Evolutionary conservation across 2,888 invertebrate species (phyloP).

Genomic region (Agonum fuliginosum): DNA sequence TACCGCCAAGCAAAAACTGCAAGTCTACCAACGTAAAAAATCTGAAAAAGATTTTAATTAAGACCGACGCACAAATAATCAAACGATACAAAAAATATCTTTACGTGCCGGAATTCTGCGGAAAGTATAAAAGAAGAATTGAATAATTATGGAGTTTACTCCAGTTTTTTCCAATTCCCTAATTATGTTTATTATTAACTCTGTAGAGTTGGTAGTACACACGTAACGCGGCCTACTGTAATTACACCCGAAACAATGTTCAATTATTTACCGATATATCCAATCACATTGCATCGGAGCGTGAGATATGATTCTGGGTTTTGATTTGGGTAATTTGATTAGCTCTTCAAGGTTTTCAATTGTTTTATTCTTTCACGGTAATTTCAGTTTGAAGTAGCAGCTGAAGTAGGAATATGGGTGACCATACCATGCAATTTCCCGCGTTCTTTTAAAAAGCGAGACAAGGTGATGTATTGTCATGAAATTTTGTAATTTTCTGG

Average conservation of each 20-base stretch:
- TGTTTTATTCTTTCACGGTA: neutral
- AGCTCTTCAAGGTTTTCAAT: conserved; percentile 21
- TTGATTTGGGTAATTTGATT: conserved; percentile 19
- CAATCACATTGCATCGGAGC: neutral
- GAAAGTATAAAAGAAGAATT: conserved; percentile 31
- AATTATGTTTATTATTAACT: conserved; percentile 41
- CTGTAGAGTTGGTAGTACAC: neutral
- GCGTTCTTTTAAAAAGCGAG: neutral
- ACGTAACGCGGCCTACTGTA: conserved; percentile 13
- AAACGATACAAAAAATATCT: conserved; percentile 10
- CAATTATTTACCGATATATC: conserved; percentile 21
- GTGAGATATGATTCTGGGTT: conserved; percentile 2
- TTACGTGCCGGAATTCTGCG: conserved; percentile 34
- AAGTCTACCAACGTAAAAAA: conserved; percentile 1
- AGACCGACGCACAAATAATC: conserved; percentile 22
- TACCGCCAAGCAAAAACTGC: conserved; percentile 37
- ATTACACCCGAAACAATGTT: neutral
- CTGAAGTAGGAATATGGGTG: neutral
- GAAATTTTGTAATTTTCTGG: conserved; percentile 20
- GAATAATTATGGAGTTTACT: conserved; percentile 47
- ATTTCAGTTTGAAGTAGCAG: neutral
- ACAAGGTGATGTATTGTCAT: conserved; percentile 26
- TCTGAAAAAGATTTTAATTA: conserved; percentile 29
- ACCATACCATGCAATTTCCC: conserved; percentile 1
- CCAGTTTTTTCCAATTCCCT: conserved; percentile 31